Evolutionary conservation across 2,888 invertebrate species (phyloP).

Genomic region (Mimumesa dahlbomi): DNA sequence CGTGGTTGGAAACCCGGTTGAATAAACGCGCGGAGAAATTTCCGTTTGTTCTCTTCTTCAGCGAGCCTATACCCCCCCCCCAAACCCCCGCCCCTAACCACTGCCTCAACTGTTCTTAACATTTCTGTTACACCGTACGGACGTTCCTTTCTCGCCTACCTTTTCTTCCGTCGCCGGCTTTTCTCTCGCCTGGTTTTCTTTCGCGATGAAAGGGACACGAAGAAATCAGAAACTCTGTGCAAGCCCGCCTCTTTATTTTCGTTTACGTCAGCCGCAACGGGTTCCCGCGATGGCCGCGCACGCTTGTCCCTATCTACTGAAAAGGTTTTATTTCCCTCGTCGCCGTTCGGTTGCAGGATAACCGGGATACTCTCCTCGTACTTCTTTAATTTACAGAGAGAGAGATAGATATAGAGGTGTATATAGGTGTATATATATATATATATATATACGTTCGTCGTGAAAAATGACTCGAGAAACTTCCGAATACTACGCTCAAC

Average conservation of each 20-base stretch:
- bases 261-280: conserved; percentile 33
- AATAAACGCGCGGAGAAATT: conserved; percentile 44
- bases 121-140: not conserved
- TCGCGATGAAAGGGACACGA: conserved; percentile 25
- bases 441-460: too few relatives aligned
- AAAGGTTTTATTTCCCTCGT: conserved; percentile 3
- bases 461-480: conserved; percentile 60
- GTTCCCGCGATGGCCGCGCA: conserved; percentile 18
- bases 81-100: not conserved
- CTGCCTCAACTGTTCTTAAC: conserved; percentile 7
- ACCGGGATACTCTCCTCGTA: conserved; percentile 26
- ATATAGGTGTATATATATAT: too few relatives aligned
- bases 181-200: conserved; percentile 10
- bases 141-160: not conserved
- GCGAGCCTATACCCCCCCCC: not conserved
- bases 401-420: too few relatives aligned
- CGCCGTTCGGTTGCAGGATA: conserved; percentile 8
- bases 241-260: conserved; percentile 45
- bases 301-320: not conserved
- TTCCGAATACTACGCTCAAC: too few relatives aligned
- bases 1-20: conserved; percentile 24
- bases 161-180: conserved; percentile 1
- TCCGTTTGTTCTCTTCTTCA: conserved; percentile 12
- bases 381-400: conserved; percentile 56
- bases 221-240: conserved; percentile 34